Percentiles rank a stretch among this genome's conserved stretches.
Evolutionary conservation across 2,888 invertebrate species (phyloP).

Genomic region (Pyrrhosoma nymphula): DNA sequence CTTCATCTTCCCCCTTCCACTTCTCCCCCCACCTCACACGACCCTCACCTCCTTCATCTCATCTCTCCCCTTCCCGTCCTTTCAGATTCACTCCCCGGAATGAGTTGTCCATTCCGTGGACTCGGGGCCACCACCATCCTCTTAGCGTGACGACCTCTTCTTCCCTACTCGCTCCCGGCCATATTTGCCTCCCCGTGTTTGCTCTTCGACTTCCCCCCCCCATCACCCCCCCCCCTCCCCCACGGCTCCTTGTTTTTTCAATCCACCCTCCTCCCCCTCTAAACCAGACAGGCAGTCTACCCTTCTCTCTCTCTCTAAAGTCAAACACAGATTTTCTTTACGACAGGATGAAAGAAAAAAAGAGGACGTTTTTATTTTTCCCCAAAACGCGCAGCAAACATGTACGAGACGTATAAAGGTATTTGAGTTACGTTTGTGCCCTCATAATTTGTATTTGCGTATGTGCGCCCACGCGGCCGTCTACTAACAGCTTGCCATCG

Average conservation of each 20-base stretch:
- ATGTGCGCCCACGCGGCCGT: no score
- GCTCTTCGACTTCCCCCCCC: not conserved
- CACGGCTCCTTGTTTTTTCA: slow-evolving; percentile 6
- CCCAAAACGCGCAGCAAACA: no score
- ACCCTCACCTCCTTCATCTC: not conserved
- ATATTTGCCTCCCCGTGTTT: not conserved
- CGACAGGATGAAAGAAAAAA: not conserved
- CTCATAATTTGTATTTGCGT: no score
- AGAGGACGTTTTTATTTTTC: not conserved
- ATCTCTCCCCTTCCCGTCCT: not conserved
- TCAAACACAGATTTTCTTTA: not conserved
- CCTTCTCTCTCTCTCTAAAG: not conserved
- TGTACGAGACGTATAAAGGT: no score
- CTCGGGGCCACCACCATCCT: not conserved
- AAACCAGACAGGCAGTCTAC: not conserved
- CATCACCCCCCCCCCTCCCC: not conserved
- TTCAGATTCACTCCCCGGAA: not conserved
- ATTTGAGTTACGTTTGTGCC: no score
- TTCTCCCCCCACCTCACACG: not conserved
- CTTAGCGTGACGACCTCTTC: not conserved
- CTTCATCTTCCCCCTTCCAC: not conserved
- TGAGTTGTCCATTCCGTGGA: slow-evolving; percentile 13
- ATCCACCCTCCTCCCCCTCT: not conserved
- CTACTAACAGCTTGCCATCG: no score
- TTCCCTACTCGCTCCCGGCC: not conserved